These are phyloP conservation scores for Manacus vitellinus DNA, from an alignment of 2,113 vertebrate genomes.

Conservation along the genomic window DNA sequence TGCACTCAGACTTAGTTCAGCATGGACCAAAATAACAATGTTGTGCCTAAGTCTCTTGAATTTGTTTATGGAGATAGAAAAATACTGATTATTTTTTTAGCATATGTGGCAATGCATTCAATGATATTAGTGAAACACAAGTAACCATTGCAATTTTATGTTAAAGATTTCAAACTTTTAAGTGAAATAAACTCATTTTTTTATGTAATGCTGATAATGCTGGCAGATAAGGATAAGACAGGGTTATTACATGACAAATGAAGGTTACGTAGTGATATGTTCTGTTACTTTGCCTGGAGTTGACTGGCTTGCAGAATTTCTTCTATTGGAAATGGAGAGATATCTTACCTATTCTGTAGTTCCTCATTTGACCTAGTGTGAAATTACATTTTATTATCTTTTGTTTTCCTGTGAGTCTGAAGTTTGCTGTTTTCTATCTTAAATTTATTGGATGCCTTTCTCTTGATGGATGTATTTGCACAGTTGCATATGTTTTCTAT, in stretches of 20 bases:
- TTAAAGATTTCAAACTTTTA: neutral
- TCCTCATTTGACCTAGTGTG: neutral
- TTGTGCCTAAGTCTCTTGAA: neutral
- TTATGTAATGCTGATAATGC: neutral
- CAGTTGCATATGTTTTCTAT: conserved; percentile 22
- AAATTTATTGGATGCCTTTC: neutral
- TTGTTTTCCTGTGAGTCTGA: neutral
- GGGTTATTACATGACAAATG: neutral
- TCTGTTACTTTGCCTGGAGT: neutral
- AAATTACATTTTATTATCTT: neutral
- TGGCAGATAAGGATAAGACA: neutral
- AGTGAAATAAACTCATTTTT: neutral
- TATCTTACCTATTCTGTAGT: neutral
- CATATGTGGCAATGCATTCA: neutral
- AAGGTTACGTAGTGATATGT: neutral
- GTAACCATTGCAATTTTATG: neutral
- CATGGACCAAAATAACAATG: neutral
- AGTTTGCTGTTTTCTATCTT: neutral
- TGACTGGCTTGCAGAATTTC: neutral
- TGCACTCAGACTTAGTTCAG: neutral
- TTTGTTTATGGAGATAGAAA: neutral
- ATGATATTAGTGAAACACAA: neutral
- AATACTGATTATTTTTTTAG: neutral
- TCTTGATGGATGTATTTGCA: neutral
- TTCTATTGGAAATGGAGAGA: neutral